A percentile compares a stretch with the other conserved stretches of the same genome.
Conservation (phyloP, 2,888 invertebrate species). For the Corythucha ciliata region DNA sequence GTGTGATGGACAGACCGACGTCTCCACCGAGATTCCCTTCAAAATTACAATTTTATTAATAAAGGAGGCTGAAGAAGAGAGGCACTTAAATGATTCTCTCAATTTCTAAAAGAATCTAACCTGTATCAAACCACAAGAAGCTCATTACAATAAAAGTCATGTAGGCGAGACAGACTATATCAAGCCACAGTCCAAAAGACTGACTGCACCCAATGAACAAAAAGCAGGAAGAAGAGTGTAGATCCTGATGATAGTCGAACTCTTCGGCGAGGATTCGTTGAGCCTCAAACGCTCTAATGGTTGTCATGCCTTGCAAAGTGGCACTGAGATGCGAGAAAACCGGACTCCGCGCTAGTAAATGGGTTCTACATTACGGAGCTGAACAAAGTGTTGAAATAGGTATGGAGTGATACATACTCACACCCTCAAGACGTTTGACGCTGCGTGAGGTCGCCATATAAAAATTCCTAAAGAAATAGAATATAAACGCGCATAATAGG, state of each 20-base stretch:
- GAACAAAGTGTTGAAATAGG: neutral
- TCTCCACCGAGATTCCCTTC: conserved; percentile 49
- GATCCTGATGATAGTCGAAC: conserved; percentile 63
- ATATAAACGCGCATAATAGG: conserved; percentile 56
- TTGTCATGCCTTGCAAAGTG: conserved; percentile 77
- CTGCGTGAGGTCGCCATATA: conserved; percentile 72
- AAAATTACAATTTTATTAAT: neutral
- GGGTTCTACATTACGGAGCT: neutral
- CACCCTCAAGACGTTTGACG: conserved; percentile 68
- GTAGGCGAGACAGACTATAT: conserved; percentile 77
- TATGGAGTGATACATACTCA: conserved; percentile 21
- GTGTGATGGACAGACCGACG: conserved; percentile 69
- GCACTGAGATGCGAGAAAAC: conserved; percentile 90
- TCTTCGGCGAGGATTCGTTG: conserved; percentile 66
- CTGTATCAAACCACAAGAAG: conserved; percentile 52
- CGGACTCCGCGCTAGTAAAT: conserved; percentile 68
- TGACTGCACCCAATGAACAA: conserved; percentile 80
- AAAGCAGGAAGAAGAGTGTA: conserved; percentile 70
- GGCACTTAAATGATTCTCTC: neutral
- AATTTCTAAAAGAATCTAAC: conserved; percentile 12
- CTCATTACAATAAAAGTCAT: conserved; percentile 76
- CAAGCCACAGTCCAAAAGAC: conserved; percentile 89
- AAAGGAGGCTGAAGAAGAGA: neutral
- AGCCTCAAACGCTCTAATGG: conserved; percentile 79
- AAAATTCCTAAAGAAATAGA: conserved; percentile 63